Evolutionary conservation across 2,888 invertebrate species (phyloP), one percentile per base, ranked within the genome.

Genomic region (Leucophenga montana): DNA sequence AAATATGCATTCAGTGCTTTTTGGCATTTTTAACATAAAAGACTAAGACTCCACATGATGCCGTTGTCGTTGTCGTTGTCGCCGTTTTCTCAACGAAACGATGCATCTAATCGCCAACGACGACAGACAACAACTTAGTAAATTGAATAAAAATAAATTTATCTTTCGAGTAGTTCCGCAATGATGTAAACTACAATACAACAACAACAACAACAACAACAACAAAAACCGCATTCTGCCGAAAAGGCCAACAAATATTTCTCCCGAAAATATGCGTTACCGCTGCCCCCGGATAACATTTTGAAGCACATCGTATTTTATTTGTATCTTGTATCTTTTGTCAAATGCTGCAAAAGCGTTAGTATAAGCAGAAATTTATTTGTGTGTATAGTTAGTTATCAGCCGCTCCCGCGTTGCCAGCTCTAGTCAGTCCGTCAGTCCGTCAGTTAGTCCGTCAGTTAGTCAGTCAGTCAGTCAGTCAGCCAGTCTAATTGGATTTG

Each of bases 401-500:
- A 5, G 33, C 62, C 18, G 62, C 33, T n/a, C n/a, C n/a, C n/a
- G n/a, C n/a, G n/a, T n/a, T n/a, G n/a, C n/a, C 57, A 57, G 18
- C 20, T 57, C 61, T 57, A 65, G 50, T 50, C 27, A n/a, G n/a
- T n/a, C n/a, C n/a, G n/a, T n/a, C n/a, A n/a, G n/a, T 61, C n/a
- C 46, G 59, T n/a, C 22, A 48, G 27, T 54, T 66, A 57, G 65
- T 48, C 68, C 31, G 59, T 27, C 65, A 16, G 57, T 59, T 59
- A 56, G 68, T 71, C 73, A 69, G 66, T 33, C 59, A 71, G 66
- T 66, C 71, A 73, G 68, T 62, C 72, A 65, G 73, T 68, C 71
- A 71, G 73, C 78, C 76, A 73, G 75, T 84, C 83, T 82, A 80
- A 85, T 82, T 82, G 82, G 80, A 82, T 82, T 82, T 83, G 83